Base-by-base conservation (phyloP, 2,888 invertebrate species). In the Hirtodrosophila histrioides region DNA sequence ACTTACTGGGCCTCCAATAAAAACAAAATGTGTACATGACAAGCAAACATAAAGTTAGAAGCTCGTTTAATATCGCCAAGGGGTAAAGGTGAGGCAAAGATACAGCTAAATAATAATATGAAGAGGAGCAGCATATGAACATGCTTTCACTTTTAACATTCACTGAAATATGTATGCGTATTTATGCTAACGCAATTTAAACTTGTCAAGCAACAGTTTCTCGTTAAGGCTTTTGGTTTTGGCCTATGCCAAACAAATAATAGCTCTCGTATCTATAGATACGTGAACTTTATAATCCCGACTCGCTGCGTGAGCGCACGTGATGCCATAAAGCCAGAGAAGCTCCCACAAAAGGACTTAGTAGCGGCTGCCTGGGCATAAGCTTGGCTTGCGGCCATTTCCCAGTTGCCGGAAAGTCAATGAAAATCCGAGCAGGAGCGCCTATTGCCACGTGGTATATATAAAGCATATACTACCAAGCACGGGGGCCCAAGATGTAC, bases 31-130 rank as follows among this genome's bases (percentile, higher is more conserved):
- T 82, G 76, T 78, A 87, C 82, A 86, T 67, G 86, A 83, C 86
- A 85, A 88, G 84, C 86, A 86, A 78, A 88, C 88, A 88, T 81
- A 86, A 88, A 85, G 84, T 86, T 85, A 74, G 84, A 60, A 86
- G 86, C 84, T 85, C 84, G 88, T 85, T 88, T 88, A 85, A 86
- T 80, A 71, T 44, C 45, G 78, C 84, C 81, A 86, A 86, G 71
- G 78, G 73, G 66, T 72, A 66, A 72, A 74, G 72, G 72, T 61
- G 35, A 61, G 33, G 9, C 40, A 27, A 39, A 43, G 45, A 60
- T 60, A 45, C 33, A 53, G 48, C 43, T 35, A 50, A 36, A 50
- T 40, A 75, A 56, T 60, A 56, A 56, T 60, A 56, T 49, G 60
- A 56, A 45, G 36, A 56, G 54, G 39, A 33, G 55, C 45, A 49